Conservation (phyloP, 2,113 vertebrate species). For the Pangasianodon hypophthalmus region DNA sequence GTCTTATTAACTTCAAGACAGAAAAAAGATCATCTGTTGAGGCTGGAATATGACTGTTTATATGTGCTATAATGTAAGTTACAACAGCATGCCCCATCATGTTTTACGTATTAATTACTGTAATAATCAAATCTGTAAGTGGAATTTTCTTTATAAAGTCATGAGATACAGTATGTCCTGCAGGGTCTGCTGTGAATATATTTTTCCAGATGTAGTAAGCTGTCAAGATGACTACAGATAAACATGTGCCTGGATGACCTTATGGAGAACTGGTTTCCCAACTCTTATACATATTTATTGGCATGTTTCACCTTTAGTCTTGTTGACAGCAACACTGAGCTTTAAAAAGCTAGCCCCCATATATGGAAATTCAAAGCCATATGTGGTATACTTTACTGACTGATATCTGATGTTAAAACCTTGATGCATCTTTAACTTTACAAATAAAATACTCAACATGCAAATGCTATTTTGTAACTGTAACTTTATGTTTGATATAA, state of each 20-base stretch:
- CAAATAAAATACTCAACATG: background rate
- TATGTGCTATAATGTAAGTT: background rate
- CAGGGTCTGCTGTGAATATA: constrained; percentile 63
- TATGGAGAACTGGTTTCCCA: constrained; percentile 54
- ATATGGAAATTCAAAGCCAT: background rate
- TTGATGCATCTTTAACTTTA: background rate
- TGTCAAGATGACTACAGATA: constrained; percentile 61
- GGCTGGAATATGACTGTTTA: background rate
- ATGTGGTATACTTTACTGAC: background rate
- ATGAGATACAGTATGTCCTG: constrained; percentile 28
- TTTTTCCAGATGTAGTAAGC: constrained; percentile 57
- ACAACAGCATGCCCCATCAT: background rate
- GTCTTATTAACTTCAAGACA: background rate
- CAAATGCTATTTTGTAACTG: background rate
- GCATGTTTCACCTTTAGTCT: constrained; percentile 62
- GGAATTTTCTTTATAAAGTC: background rate
- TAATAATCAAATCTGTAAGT: background rate
- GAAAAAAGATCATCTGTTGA: background rate
- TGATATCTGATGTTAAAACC: constrained; percentile 7
- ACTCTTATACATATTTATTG: constrained; percentile 72
- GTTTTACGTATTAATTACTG: background rate
- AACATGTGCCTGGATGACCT: constrained; percentile 65
- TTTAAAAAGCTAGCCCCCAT: constrained; percentile 45
- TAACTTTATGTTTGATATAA: background rate
- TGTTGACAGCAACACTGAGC: constrained; percentile 55